A percentile compares a stretch with the other conserved stretches of the same genome.
These are phyloP conservation scores for Amaurobius ferox DNA, from an alignment of 2,888 invertebrate genomes.

Conservation along the genomic window DNA sequence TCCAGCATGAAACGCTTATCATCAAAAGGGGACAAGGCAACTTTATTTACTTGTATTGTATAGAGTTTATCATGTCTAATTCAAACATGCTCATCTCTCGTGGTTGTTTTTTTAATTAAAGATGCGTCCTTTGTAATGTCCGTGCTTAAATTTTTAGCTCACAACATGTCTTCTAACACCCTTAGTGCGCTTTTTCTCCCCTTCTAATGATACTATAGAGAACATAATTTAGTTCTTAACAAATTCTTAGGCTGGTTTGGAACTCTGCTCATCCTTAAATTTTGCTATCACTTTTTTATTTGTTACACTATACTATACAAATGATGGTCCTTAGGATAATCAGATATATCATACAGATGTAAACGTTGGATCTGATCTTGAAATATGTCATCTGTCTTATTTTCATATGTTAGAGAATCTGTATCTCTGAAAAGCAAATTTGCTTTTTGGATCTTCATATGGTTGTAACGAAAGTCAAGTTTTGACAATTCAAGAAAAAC, in stretches of 20 bases:
- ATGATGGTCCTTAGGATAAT: background rate
- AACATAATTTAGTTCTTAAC: background rate
- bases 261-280: background rate
- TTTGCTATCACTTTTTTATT: background rate
- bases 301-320: no score
- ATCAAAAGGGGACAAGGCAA: no score
- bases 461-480: background rate
- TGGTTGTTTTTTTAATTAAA: no score
- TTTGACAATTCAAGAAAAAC: background rate
- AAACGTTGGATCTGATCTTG: background rate
- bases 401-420: background rate
- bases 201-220: background rate
- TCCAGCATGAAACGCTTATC: no score
- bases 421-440: background rate
- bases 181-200: no score
- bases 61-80: no score
- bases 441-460: background rate
- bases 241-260: background rate
- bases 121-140: no score
- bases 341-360: background rate
- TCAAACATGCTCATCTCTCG: no score
- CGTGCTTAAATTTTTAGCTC: no score
- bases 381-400: background rate
- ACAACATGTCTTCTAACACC: no score
- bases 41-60: no score